Base-by-base conservation (phyloP, 2,113 vertebrate species). In the Xiphias gladius region DNA sequence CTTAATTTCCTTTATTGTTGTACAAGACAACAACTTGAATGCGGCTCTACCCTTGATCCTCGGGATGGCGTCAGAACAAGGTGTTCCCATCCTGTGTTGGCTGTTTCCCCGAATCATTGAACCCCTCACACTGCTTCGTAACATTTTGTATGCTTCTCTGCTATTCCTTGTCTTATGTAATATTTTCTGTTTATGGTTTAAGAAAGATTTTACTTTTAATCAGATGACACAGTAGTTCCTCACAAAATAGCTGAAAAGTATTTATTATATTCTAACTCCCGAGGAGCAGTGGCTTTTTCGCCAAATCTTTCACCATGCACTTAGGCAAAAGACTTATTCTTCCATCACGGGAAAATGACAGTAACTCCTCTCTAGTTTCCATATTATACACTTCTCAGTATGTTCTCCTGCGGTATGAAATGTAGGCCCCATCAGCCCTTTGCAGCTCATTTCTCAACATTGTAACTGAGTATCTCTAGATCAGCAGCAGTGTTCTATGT, bases 41-140 rank as follows among this genome's bases (percentile, higher is more conserved):
- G 37, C 17, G 5, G 14, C 30, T 76, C 16, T 19, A 16, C 50
- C 22, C 11, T 52, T 39, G 10, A 14, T 13, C 52, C 11, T 48
- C 3, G 8, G 16, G 32, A 30, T 75, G 76, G 28, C 50, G 66
- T 89, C 81, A 79, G 1, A 55, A 1, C 28, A 41, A 81, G 63
- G 67, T 58, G 73, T 74, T 64, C 0, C 69, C 59, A 16, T 41
- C 12, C 13, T 11, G 8, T 62, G 14, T n/a, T 46, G 52, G 19
- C n/a, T 5, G 10, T 24, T 32, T 9, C 28, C 8, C 22, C 12
- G 19, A 70, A 58, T 73, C n/a, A 67, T 7, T 22, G 57, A 10
- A 39, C 1, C 37, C 39, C 22, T 35, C 24, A 39, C 0, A 54
- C 20, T 14, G 0, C 10, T 77, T 68, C 43, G 32, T 22, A 28